Evolutionary conservation across 2,797 vertebrate species (phyloP), one percentile per base, ranked within the genome.

Genomic region (Triplophysa yarkandensis): DNA sequence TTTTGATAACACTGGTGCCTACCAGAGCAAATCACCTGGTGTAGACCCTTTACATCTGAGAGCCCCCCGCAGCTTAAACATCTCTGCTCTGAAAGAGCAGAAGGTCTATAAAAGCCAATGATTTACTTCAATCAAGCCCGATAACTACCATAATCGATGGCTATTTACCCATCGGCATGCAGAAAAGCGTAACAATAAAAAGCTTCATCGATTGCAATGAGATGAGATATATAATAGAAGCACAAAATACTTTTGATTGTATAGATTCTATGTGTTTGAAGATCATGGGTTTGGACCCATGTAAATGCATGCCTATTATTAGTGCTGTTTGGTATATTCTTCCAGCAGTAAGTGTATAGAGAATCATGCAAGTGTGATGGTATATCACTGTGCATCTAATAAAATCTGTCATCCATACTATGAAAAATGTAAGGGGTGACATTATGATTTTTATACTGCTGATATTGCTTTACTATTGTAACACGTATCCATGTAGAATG

Each of bases 1-100:
- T 43, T 62, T 86, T 88, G 88, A 86, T 85, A 89, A 84, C 76
- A 57, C 8, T 62, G 10, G 52, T 52, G 60, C 67, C 77, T 78
- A 64, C 58, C 65, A 76, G 75, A 25, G 65, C 68, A 76, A 76
- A 83, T 76, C 64, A 79, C 74, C 68, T n/a, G 25, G 60, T 77
- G 52, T 34, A n/a, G 77, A 34, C 77, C 67, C 16, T 61, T 79
- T 80, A 71, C 39, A 43, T 66, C 27, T 76, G 43, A 71, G 73
- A 57, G 68, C 46, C 68, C 50, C 75, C 77, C 28, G 19, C 61
- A 11, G 57, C 32, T 76, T 48, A 54, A 57, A 61, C 4, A 6
- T 34, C 41, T 66, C 25, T 19, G 44, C 44, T 16, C 6, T 3
- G n/a, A 21, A 11, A 70, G 55, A 36, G 23, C 61, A 50, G 17